Percentiles rank a stretch among this genome's conserved stretches.
Evolutionary conservation across 2,113 vertebrate genomes (phyloP).

Genomic region (Eublepharis macularius): DNA sequence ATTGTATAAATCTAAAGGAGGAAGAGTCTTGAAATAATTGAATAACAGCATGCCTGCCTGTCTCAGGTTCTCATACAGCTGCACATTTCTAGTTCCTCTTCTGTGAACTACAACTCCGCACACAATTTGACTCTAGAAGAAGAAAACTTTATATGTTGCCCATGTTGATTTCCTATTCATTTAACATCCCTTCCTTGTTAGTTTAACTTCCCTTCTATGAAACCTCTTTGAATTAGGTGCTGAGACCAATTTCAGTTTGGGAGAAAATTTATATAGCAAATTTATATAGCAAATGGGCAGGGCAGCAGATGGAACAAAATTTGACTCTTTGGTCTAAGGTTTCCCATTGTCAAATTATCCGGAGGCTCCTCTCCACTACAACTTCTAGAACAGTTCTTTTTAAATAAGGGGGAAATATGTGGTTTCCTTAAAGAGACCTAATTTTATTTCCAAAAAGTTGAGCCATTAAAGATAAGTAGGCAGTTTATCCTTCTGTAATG

Average conservation of each 20-base stretch:
- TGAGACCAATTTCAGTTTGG: neutral
- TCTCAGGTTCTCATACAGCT: neutral
- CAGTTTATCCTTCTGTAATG: conserved; percentile 14
- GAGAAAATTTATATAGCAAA: neutral
- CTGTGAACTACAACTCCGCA: neutral
- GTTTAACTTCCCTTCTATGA: neutral
- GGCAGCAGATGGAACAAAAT: neutral
- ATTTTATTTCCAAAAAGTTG: neutral
- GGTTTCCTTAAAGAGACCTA: rapidly evolving
- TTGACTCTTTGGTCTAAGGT: neutral
- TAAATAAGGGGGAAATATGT: neutral
- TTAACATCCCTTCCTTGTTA: neutral
- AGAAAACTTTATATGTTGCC: neutral
- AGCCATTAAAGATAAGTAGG: conserved; percentile 8
- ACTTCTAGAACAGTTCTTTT: neutral
- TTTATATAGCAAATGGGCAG: neutral
- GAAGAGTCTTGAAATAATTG: neutral
- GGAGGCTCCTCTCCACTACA: neutral
- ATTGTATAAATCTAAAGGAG: neutral
- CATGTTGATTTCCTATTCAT: too few species aligned
- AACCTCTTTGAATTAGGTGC: neutral
- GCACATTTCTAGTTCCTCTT: neutral
- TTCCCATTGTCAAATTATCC: neutral
- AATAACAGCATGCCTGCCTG: neutral
- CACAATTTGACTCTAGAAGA: neutral